Evolutionary conservation across 2,797 vertebrate genomes (phyloP).

Genomic region (Parauchenoglanis punctatus): DNA sequence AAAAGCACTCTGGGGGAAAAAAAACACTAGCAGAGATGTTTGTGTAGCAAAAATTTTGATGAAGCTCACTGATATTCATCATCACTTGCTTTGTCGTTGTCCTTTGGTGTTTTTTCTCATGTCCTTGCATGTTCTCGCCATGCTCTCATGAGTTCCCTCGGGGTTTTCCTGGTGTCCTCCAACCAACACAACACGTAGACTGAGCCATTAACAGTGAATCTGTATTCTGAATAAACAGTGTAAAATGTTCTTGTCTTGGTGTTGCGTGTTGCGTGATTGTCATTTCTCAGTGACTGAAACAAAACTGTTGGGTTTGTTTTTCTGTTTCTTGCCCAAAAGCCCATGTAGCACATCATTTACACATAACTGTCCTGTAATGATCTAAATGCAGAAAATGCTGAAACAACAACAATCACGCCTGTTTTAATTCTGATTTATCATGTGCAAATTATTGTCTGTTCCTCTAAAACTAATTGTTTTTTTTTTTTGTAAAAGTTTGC

Average conservation of each 20-base stretch:
- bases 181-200: not conserved
- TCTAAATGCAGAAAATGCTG: too few species aligned
- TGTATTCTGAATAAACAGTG: not conserved
- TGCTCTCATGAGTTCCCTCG: not conserved
- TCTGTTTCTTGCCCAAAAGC: not conserved
- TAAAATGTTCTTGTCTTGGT: not conserved
- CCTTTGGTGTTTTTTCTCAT: not conserved
- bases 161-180: not conserved
- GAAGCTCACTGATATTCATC: not conserved
- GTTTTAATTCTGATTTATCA: too few species aligned
- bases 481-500: not conserved
- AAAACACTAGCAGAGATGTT: not conserved
- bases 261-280: not conserved
- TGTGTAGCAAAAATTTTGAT: not conserved
- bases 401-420: too few species aligned
- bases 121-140: not conserved
- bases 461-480: not conserved
- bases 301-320: not conserved
- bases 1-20: not conserved
- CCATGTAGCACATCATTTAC: not conserved
- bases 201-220: not conserved
- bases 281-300: not conserved
- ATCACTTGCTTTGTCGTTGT: not conserved
- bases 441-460: too few species aligned
- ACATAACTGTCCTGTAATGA: too few species aligned